These are phyloP conservation scores for Sarotherodon lohbergeri DNA, from an alignment of 2,113 vertebrate species.

Conservation along the genomic window DNA sequence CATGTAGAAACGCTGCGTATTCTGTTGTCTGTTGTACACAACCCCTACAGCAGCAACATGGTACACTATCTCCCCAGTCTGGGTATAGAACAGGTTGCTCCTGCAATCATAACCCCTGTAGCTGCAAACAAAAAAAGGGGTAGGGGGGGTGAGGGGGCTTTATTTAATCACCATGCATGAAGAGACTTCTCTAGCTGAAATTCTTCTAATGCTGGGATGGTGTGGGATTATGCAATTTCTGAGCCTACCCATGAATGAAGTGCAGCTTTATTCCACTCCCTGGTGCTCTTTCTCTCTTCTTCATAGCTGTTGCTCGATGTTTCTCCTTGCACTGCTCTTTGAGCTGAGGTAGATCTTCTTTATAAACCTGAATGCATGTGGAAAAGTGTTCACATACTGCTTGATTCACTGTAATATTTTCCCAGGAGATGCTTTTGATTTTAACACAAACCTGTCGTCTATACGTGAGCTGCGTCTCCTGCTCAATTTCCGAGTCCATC, in stretches of 20 bases:
- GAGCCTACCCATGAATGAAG: conserved; percentile 90
- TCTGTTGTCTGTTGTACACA: conserved; percentile 96
- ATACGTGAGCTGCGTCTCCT: conserved; percentile 94
- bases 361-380: conserved; percentile 84
- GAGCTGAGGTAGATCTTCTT: conserved; percentile 99
- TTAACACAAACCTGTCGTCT: conserved; percentile 79
- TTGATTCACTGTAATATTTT: not conserved
- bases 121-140: conserved; percentile 61
- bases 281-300: conserved; percentile 86
- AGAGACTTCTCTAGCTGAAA: not conserved
- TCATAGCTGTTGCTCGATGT: conserved; percentile 82
- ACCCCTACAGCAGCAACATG: conserved; percentile 95
- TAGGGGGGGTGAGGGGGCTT: not conserved
- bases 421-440: not conserved
- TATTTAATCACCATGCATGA: not conserved
- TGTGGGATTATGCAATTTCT: not conserved
- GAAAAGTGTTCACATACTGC: not conserved
- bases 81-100: conserved; percentile 97
- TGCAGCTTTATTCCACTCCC: conserved; percentile 88
- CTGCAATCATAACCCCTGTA: conserved; percentile 97
- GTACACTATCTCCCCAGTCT: conserved; percentile 96
- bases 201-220: not conserved
- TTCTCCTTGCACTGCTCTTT: conserved; percentile 98
- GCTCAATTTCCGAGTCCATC: conserved; percentile 98
- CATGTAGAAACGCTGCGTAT: conserved; percentile 93